These are phyloP conservation scores for Lineus longissimus DNA, from an alignment of 1,140 invertebrate genomes.

Conservation along the genomic window DNA sequence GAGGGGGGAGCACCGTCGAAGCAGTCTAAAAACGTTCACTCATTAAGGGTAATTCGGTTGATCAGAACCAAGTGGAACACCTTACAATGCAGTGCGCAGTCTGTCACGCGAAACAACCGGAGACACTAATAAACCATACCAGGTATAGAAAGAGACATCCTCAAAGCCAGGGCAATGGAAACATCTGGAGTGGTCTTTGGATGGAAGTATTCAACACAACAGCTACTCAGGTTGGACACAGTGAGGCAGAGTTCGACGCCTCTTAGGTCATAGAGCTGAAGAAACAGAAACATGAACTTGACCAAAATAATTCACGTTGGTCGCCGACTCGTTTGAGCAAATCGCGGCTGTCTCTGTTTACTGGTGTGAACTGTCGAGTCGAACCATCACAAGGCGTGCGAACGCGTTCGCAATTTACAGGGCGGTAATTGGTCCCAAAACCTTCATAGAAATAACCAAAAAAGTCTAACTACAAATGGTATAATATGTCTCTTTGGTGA, in stretches of 20 bases:
- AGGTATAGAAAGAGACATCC: constrained; percentile 50
- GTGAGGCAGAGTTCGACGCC: constrained; percentile 47
- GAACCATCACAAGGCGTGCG: too few relatives aligned
- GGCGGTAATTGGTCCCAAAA: too few relatives aligned
- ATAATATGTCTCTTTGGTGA: too few relatives aligned
- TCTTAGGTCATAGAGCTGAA: constrained; percentile 34
- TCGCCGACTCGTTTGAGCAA: too few relatives aligned
- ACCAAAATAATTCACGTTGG: constrained; percentile 47
- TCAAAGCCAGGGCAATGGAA: constrained; percentile 41
- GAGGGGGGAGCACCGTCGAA: not conserved
- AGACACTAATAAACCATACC: constrained; percentile 22
- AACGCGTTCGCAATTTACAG: too few relatives aligned
- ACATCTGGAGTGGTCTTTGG: constrained; percentile 49
- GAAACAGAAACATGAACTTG: constrained; percentile 29
- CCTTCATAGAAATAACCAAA: too few relatives aligned
- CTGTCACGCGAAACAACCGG: not conserved
- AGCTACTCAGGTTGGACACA: constrained; percentile 46
- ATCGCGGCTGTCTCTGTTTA: too few relatives aligned
- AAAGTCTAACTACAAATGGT: too few relatives aligned
- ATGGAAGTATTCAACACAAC: constrained; percentile 44
- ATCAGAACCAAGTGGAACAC: not conserved
- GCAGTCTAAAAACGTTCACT: not conserved
- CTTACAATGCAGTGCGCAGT: not conserved
- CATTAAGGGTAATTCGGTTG: not conserved
- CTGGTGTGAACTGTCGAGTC: too few relatives aligned